Base-by-base conservation (phyloP, 2,113 vertebrate genomes). In the Tricholaema leucomelas region DNA sequence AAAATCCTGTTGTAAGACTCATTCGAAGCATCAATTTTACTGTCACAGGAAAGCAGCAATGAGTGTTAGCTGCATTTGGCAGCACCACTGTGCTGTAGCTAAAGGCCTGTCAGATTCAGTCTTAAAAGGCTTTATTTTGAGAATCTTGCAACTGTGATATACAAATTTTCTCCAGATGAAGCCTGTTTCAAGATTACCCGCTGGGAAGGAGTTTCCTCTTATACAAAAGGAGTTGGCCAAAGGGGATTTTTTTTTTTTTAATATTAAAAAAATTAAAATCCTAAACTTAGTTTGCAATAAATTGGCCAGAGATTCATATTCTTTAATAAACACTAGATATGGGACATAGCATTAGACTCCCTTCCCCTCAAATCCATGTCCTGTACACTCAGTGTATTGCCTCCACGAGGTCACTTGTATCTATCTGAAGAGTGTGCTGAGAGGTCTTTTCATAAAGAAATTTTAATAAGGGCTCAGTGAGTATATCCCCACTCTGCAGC, bases 21-120 rank as follows among this genome's bases (percentile, higher is more conserved):
- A 89, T 93, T 96, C 97, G 81, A 92, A 96, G 76, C 71, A 95
- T 83, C 77, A 87, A 38, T 90, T 95, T 96, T 88, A 73, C 70
- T 86, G 74, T 71, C 88, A 92, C 24, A 78, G 71, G 65, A 94
- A 96, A 93, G 50, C 60, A 91, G 60, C 36, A 94, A 38, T 31
- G 30, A 69, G 60, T 90, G 76, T 87, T 50, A 35, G 71, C 28
- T 90, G 70, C 30, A 4, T 84, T 91, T 92, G 91, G 73, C 84
- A 95, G 61, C 36, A 89, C 60, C 0, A 2, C 55, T 90, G 74
- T 42, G 69, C 38, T 85, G 27, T 74, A 71, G 63, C 81, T 90
- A 85, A 93, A 79, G 59, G 13, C 27, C 50, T 71, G n/a, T 85
- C 86, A 92, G 65, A 52, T 75, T 93, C 93, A 80, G 24, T 27